These are phyloP conservation scores for Clusia tigrina DNA, from an alignment of 2,888 invertebrate species.

Conservation along the genomic window DNA sequence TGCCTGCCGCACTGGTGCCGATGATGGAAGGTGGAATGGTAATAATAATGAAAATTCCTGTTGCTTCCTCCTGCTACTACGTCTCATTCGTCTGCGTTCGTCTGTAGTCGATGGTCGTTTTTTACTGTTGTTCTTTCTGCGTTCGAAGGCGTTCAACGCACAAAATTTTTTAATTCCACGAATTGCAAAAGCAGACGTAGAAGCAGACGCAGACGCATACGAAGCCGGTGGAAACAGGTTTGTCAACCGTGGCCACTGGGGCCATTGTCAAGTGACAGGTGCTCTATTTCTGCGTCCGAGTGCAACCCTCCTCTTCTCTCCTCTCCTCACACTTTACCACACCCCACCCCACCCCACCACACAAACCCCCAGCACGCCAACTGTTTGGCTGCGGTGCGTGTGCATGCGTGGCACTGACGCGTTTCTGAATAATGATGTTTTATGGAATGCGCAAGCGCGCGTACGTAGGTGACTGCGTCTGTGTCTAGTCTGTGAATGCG, in stretches of 20 bases:
- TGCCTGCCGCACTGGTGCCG: slow-evolving; percentile 11
- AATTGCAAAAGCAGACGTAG: slow-evolving; percentile 19
- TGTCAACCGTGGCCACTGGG: neutral
- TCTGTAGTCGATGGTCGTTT: slow-evolving; percentile 12
- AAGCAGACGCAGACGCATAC: too few relatives aligned
- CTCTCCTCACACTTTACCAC: too few relatives aligned
- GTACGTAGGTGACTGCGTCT: neutral
- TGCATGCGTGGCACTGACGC: slow-evolving; percentile 20
- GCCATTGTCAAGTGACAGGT: slow-evolving; percentile 35
- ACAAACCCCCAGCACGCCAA: neutral
- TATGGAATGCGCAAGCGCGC: neutral
- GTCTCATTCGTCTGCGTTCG: slow-evolving; percentile 12
- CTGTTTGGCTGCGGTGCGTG: neutral
- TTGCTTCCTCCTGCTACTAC: slow-evolving; percentile 29
- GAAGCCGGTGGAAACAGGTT: too few relatives aligned
- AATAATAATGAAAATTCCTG: slow-evolving; percentile 33
- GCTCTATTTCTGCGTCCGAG: slow-evolving; percentile 39
- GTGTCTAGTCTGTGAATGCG: neutral
- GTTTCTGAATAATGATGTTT: slow-evolving; percentile 21
- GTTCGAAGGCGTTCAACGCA: slow-evolving; percentile 22
- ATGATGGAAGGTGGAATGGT: slow-evolving; percentile 22
- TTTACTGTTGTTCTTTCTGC: too few relatives aligned
- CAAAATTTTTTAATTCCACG: slow-evolving; percentile 33
- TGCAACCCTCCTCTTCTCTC: slow-evolving; percentile 15
- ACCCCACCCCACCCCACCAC: too few relatives aligned